Evolutionary conservation across 2,888 invertebrate genomes (phyloP).

Genomic region (Mellilla xanthometata): DNA sequence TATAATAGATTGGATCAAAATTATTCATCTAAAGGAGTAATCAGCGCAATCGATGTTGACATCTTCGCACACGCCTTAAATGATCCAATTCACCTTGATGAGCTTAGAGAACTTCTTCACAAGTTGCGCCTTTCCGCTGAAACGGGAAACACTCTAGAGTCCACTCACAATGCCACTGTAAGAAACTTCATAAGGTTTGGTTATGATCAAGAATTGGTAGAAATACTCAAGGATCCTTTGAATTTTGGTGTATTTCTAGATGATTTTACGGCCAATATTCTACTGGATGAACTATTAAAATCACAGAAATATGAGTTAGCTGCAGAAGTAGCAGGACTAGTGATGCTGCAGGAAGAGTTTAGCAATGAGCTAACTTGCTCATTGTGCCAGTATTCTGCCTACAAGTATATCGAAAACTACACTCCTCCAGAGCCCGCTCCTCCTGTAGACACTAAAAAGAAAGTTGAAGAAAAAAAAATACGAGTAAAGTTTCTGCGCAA

Average conservation of each 20-base stretch:
- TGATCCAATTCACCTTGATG: slow-evolving; percentile 83
- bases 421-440: slow-evolving; percentile 39
- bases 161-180: slow-evolving; percentile 92
- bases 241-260: slow-evolving; percentile 97
- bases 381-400: slow-evolving; percentile 89
- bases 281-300: slow-evolving; percentile 90
- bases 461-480: slow-evolving; percentile 86
- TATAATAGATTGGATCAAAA: slow-evolving; percentile 87
- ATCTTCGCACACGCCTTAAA: slow-evolving; percentile 88
- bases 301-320: slow-evolving; percentile 86
- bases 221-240: slow-evolving; percentile 89
- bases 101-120: slow-evolving; percentile 87
- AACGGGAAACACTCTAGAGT: slow-evolving; percentile 87
- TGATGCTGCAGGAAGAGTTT: slow-evolving; percentile 96
- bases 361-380: slow-evolving; percentile 86
- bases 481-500: slow-evolving; percentile 91
- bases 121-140: slow-evolving; percentile 88
- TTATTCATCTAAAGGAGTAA: slow-evolving; percentile 82
- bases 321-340: slow-evolving; percentile 87
- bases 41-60: slow-evolving; percentile 92
- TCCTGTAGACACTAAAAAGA: slow-evolving; percentile 48
- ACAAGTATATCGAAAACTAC: slow-evolving; percentile 83
- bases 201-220: slow-evolving; percentile 85
- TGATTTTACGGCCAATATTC: slow-evolving; percentile 88
- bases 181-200: slow-evolving; percentile 81